Percentiles rank a stretch among this genome's conserved stretches.
Conservation (phyloP, 2,888 invertebrate species). For the Cephus rjabovi region DNA sequence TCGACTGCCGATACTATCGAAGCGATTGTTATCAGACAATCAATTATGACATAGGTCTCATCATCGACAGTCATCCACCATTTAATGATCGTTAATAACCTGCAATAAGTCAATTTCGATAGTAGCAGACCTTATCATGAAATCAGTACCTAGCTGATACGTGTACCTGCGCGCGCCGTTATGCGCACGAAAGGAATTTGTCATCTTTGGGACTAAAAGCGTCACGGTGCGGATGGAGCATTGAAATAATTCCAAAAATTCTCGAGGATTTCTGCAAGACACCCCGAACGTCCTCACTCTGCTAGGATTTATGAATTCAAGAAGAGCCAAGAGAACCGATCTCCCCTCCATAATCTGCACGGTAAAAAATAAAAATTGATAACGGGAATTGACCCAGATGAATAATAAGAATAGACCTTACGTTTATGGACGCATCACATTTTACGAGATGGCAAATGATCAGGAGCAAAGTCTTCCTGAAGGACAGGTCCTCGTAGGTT, state of each 20-base stretch:
- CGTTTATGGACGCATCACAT: constrained; percentile 36
- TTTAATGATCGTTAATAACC: constrained; percentile 47
- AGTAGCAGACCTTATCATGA: too few relatives aligned
- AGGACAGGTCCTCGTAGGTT: constrained; percentile 49
- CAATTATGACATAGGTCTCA: constrained; percentile 31
- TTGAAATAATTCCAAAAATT: constrained; percentile 48
- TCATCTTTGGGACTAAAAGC: constrained; percentile 44
- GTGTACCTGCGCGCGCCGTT: constrained; percentile 50
- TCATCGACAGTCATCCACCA: constrained; percentile 35
- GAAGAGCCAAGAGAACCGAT: constrained; percentile 35
- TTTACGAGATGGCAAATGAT: constrained; percentile 45
- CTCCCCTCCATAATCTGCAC: constrained; percentile 44
- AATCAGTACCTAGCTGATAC: too few relatives aligned
- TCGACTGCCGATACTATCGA: constrained; percentile 31
- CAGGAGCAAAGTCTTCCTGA: constrained; percentile 56
- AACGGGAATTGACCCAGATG: too few relatives aligned
- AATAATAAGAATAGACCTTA: constrained; percentile 25
- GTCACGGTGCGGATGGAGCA: constrained; percentile 46
- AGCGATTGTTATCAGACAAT: constrained; percentile 42
- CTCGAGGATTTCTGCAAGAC: constrained; percentile 9
- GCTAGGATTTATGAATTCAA: constrained; percentile 41
- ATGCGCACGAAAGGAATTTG: constrained; percentile 47
- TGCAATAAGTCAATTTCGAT: constrained; percentile 21
- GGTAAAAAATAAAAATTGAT: too few relatives aligned
- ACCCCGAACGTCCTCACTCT: background rate